These are phyloP conservation scores for Dioctria linearis DNA, from an alignment of 2,888 invertebrate species.

Conservation along the genomic window DNA sequence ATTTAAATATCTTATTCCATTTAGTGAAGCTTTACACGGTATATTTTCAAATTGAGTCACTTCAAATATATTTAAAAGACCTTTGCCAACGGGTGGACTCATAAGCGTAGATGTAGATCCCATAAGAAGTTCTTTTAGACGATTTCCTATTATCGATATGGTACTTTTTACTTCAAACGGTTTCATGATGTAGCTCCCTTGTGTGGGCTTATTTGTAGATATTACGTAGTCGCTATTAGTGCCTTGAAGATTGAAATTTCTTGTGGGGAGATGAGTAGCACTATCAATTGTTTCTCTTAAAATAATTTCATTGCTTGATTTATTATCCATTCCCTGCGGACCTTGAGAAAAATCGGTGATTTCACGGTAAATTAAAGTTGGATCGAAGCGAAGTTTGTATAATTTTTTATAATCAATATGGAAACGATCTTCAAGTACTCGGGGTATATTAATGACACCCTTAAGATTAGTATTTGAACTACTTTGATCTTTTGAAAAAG, in stretches of 20 bases:
- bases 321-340: background rate
- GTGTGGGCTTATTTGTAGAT: background rate
- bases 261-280: background rate
- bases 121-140: slow-evolving; percentile 65
- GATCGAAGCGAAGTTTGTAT: slow-evolving; percentile 59
- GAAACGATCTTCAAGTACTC: background rate
- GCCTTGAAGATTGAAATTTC: background rate
- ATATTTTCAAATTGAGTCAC: slow-evolving; percentile 80
- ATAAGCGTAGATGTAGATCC: slow-evolving; percentile 62
- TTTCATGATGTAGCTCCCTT: slow-evolving; percentile 32
- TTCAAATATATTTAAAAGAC: slow-evolving; percentile 80
- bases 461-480: background rate
- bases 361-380: slow-evolving; percentile 34
- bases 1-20: slow-evolving; percentile 74
- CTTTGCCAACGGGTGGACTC: slow-evolving; percentile 65
- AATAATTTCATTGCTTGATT: background rate
- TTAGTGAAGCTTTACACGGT: slow-evolving; percentile 72
- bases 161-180: slow-evolving; percentile 35
- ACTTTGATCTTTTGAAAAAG: background rate
- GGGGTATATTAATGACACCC: background rate
- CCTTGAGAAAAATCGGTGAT: background rate
- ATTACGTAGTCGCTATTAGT: background rate
- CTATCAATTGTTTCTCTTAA: no score
- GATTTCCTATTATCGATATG: slow-evolving; percentile 60
- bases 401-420: slow-evolving; percentile 56